Evolutionary conservation across 2,113 vertebrate genomes (phyloP), one percentile per base, ranked within the genome.

Genomic region (Leuciscus idus): DNA sequence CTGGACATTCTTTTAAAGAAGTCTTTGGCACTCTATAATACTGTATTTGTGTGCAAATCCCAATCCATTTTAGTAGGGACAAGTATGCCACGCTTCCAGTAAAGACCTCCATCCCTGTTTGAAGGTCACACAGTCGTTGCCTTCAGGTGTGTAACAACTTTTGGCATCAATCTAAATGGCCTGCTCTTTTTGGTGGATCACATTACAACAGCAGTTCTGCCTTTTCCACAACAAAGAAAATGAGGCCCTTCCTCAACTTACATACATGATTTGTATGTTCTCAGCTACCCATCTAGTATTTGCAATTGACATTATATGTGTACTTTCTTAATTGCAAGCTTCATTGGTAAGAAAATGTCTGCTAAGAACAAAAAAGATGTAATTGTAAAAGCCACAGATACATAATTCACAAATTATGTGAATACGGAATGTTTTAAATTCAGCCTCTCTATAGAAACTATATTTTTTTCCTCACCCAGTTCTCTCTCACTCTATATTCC

Each of bases 401-500:
- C 72, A 10, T 59, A 64, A 13, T 74, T 77, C 62, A n/a, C 26
- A 48, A 52, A 28, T 46, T 3, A 64, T 81, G 48, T 57, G 64
- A 80, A 76, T 66, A 62, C 21, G 36, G 23, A 85, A 83, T 28
- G 50, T 81, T 81, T 82, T 33, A 73, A 64, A 77, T 79, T 81
- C 55, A 77, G 28, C 50, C 17, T 62, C 52, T 39, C 80, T 68
- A 78, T 83, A 84, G 76, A 90, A 86, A 52, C 88, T 88, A 75
- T 70, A 59, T 90, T 85, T 89, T 89, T 86, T 62, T 88, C 89
- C 89, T 86, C 68, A 89, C 89, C 86, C 62, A n/a, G 15, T 39
- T 77, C 62, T 72, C 23, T 57, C 46, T 59, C n/a, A 26, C 73
- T 33, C 15, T 39, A 50, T 55, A 21, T 61, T 61, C 30, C 61